Evolutionary conservation across 2,888 invertebrate species (phyloP).

Genomic region (Plagiodera versicolora): DNA sequence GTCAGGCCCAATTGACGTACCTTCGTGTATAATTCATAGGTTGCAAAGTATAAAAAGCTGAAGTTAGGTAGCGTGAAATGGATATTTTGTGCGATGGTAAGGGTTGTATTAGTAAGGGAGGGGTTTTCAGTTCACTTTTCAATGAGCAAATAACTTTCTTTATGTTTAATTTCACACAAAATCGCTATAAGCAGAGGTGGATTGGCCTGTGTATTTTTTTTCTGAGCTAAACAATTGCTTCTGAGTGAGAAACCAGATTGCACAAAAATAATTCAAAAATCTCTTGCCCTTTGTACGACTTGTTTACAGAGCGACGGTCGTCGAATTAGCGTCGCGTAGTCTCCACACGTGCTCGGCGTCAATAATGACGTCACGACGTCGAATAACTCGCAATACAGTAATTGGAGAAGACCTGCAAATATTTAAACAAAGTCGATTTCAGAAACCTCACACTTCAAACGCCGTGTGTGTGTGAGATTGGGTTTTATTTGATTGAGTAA

Average conservation of each 20-base stretch:
- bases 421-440: constrained; percentile 36
- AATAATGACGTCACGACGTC: constrained; percentile 27
- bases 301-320: constrained; percentile 15
- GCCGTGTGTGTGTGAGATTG: constrained; percentile 12
- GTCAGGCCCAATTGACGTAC: constrained; percentile 13
- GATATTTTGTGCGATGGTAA: constrained; percentile 31
- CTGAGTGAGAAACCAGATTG: too few relatives aligned
- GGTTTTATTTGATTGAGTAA: neutral
- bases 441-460: constrained; percentile 28
- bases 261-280: too few relatives aligned
- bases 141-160: neutral
- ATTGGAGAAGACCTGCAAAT: constrained; percentile 44
- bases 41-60: constrained; percentile 30
- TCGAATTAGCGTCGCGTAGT: constrained; percentile 23
- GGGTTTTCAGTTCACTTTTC: constrained; percentile 4
- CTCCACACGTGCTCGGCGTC: constrained; percentile 22
- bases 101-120: constrained; percentile 21
- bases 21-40: constrained; percentile 21
- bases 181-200: too few relatives aligned
- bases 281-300: too few relatives aligned
- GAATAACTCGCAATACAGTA: constrained; percentile 36
- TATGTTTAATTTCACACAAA: too few relatives aligned
- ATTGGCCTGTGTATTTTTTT: too few relatives aligned
- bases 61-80: constrained; percentile 37
- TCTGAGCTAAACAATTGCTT: too few relatives aligned